Percentiles rank a stretch among this genome's conserved stretches.
phyloP scores from a whole-genome alignment of 1,140 invertebrate genomes.

The Lordiphosa clarofinis region DNA sequence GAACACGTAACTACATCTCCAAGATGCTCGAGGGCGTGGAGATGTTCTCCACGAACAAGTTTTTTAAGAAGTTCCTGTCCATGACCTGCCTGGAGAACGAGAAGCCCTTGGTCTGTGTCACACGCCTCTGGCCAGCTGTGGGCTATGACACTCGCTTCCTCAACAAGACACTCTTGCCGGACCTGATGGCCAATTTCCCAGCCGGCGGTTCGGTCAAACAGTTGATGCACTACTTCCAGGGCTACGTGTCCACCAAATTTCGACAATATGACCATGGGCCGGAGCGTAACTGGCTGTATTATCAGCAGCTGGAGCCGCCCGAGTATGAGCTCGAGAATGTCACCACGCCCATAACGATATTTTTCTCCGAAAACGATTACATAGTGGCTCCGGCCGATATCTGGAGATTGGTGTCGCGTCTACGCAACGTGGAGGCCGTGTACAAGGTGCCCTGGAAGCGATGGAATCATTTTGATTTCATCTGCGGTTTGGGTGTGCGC shows the following conservation, averaged over 20 bases:
- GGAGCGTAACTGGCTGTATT: constrained; percentile 80
- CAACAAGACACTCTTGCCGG: constrained; percentile 79
- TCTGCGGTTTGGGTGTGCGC: constrained; percentile 83
- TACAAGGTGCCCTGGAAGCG: constrained; percentile 82
- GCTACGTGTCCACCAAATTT: constrained; percentile 73
- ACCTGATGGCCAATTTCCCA: constrained; percentile 81
- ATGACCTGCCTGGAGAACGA: constrained; percentile 81
- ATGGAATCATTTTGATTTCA: constrained; percentile 88
- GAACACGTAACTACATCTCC: constrained; percentile 76
- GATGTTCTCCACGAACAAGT: constrained; percentile 81
- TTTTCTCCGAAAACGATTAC: constrained; percentile 84
- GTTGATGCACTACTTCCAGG: constrained; percentile 81
- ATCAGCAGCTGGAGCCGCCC: constrained; percentile 81
- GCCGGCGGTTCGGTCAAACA: constrained; percentile 81
- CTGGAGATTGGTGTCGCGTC: constrained; percentile 79
- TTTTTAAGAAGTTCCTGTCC: constrained; percentile 80
- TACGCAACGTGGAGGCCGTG: constrained; percentile 68
- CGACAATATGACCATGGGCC: constrained; percentile 80
- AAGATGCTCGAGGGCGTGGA: constrained; percentile 81
- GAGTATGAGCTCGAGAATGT: constrained; percentile 83
- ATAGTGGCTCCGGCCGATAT: constrained; percentile 84
- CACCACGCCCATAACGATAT: constrained; percentile 83
- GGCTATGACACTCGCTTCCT: constrained; percentile 81
- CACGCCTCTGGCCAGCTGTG: constrained; percentile 81
- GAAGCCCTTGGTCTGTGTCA: constrained; percentile 81